Evolutionary conservation across 2,797 vertebrate species (phyloP), one percentile per base, ranked within the genome.

Genomic region (Sebastes baramenuke): DNA sequence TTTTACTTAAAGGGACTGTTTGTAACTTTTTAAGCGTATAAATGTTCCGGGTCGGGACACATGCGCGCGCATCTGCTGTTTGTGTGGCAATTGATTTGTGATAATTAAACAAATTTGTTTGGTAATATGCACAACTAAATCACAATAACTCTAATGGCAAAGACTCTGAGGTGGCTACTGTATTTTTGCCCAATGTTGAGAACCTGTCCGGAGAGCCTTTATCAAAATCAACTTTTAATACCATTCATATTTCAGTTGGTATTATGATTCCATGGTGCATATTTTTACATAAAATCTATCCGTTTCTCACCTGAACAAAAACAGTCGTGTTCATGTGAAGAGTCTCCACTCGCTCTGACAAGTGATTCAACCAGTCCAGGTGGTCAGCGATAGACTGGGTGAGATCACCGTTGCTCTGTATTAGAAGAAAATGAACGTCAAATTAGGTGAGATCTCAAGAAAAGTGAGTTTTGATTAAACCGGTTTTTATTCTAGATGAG

Each of bases 261-360:
- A 56, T 66, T 30, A 3, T 75, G 34, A 2, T 46, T 56, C 1
- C 13, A 75, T 8, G 5, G 4, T 24, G 38, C 20, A 56, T 18
- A 58, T 38, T 10, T 6, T 70, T 30, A 11, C 30, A 32, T 4
- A 61, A 27, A 36, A 18, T 24, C 6, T 16, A 3, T 77, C 20
- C 0, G 1, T 25, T 58, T 54, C 68, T 87, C 58, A 96, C 96
- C 95, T 97, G 95, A 79, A 96, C 80, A 84, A 97, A 96, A 52
- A 96, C 93, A 1, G 87, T 58, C 0, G 95, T 96, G 93, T 95
- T 95, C 92, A 96, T 92, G 66, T 96, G 95, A 55, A 97, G 93
- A 8, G 88, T 94, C 58, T 96, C 96, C 80, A 95, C 90, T 16
- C 95, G 93, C 66, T 95, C 94, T 0, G 94, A 94, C 78, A 96